These are phyloP conservation scores for Caenorhabditis sp. DNA, from an alignment of 2,888 invertebrate species.

Conservation along the genomic window DNA sequence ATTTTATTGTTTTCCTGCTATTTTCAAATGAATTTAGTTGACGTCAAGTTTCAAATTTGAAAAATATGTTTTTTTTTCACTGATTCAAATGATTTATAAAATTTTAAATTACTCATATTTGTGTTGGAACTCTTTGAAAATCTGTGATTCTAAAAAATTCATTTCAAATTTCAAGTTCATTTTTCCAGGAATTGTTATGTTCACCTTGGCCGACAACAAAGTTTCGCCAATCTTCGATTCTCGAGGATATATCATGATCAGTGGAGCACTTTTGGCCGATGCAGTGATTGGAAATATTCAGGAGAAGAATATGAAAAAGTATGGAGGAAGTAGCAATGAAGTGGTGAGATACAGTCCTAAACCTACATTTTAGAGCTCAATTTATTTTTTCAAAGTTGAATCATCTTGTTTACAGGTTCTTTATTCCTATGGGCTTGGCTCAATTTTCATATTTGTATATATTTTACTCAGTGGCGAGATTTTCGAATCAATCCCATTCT, in stretches of 20 bases:
- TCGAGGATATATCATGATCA: slow-evolving; percentile 75
- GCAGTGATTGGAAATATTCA: slow-evolving; percentile 96
- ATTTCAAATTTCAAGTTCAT: not conserved
- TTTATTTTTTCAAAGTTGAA: not conserved
- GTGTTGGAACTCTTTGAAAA: not conserved
- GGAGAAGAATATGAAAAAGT: slow-evolving; percentile 89
- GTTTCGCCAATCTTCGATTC: slow-evolving; percentile 77
- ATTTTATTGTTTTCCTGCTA: no score
- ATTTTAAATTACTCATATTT: not conserved
- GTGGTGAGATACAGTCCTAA: slow-evolving; percentile 77
- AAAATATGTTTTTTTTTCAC: no score
- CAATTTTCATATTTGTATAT: slow-evolving; percentile 81
- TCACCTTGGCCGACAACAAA: slow-evolving; percentile 83
- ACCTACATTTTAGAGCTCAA: not conserved
- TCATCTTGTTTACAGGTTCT: slow-evolving; percentile 74
- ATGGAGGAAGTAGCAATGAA: slow-evolving; percentile 86
- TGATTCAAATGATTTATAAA: not conserved
- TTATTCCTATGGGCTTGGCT: slow-evolving; percentile 89
- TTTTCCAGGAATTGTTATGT: slow-evolving; percentile 77
- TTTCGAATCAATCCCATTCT: slow-evolving; percentile 81
- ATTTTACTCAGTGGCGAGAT: slow-evolving; percentile 82
- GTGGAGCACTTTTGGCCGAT: slow-evolving; percentile 87
- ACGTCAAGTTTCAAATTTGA: no score
- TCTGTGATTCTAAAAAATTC: no score
- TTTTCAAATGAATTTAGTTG: no score